Base-by-base conservation (phyloP, 2,113 vertebrate species). In the Channa argus region DNA sequence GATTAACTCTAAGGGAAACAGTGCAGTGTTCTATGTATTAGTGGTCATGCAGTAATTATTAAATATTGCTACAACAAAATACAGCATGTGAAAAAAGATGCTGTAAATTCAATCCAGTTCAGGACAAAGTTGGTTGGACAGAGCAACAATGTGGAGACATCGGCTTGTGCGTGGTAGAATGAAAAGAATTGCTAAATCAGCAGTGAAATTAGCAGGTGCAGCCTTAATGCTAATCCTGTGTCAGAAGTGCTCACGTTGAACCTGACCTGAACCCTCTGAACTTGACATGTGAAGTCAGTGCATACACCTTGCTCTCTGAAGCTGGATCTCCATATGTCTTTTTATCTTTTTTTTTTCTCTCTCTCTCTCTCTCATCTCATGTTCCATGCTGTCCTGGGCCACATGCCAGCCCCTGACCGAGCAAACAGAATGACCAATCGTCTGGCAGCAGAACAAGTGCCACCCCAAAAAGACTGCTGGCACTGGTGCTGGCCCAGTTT, bases 311-410 rank as follows among this genome's bases (percentile, higher is more conserved):
- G 24, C 56, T 3, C 13, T 34, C 63, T 5, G 39, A 63, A 87
- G 85, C 74, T 88, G 73, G 86, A 79, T 85, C 83, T 86, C 76
- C 45, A 15, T 89, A 88, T 84, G 65, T 70, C 50, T 11, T 71
- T 77, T 54, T 71, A 38, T 45, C 65, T 38, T n/a, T 8, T 45
- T 47, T 61, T 43, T 39, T 15, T 39, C 34, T 38, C 47, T 24
- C 24, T 50, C 8, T 37, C 2, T 62, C 59, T 37, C 6, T 45
- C 62, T 77, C 78, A 80, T 79, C n/a, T n/a, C n/a, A 55, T 86
- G 76, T 75, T 63, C 77, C 68, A 43, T 60, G 68, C 73, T 63
- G 72, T 38, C 15, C 82, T 63, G 63, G 92, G 90, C 86, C 71
- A 15, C 46, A 36, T 84, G 90, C 90, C 86, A 83, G 79, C 66